phyloP scores from a whole-genome alignment of 2,113 vertebrate genomes.

The Suricata suricatta region DNA sequence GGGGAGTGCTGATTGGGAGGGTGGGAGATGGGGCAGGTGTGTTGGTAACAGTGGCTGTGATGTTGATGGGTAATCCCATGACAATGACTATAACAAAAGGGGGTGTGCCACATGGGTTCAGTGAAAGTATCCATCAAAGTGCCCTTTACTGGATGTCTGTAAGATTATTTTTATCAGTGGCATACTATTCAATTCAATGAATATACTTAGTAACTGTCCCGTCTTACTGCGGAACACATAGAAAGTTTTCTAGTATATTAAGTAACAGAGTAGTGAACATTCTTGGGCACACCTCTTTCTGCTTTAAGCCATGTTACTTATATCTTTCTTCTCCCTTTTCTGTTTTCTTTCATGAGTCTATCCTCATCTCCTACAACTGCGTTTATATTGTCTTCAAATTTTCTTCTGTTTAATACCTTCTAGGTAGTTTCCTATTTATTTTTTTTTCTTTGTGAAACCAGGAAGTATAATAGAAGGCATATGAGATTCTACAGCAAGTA shows the following conservation, averaged over 20 bases:
- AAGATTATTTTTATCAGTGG: background rate
- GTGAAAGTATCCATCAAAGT: too few relatives aligned
- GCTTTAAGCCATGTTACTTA: too few relatives aligned
- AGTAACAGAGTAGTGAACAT: too few relatives aligned
- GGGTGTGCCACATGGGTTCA: accelerated
- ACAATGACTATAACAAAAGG: accelerated
- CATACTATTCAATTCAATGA: background rate
- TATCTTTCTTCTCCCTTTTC: background rate
- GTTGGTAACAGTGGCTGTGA: background rate
- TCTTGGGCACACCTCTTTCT: background rate
- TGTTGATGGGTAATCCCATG: background rate
- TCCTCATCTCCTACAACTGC: background rate
- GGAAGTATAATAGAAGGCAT: background rate
- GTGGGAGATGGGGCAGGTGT: background rate
- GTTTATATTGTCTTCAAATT: background rate
- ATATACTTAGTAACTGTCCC: too few relatives aligned
- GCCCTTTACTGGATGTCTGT: background rate
- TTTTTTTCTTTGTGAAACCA: background rate
- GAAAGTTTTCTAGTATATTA: background rate
- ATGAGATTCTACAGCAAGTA: background rate
- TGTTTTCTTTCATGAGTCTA: background rate
- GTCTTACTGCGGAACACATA: background rate
- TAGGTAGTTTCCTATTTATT: background rate
- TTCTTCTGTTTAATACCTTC: background rate
- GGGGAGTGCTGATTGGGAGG: background rate